Percentiles rank a stretch among this genome's conserved stretches.
Evolutionary conservation across 2,888 invertebrate genomes (phyloP).

Genomic region (Sarcophaga carnaria): DNA sequence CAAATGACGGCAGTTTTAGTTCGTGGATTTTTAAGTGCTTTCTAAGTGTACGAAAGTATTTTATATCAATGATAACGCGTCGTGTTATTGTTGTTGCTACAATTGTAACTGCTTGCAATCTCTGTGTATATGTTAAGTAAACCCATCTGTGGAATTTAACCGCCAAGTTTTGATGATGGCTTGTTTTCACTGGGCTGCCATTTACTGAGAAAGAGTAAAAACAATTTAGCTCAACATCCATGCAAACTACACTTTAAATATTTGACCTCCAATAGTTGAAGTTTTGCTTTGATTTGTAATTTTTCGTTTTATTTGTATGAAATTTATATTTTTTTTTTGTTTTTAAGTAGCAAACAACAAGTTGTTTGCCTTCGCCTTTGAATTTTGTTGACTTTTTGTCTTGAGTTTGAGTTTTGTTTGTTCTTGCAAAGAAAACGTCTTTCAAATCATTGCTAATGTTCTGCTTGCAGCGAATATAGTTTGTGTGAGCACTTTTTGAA

Average conservation of each 20-base stretch:
- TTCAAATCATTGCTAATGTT: background rate
- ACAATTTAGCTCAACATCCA: conserved; percentile 4
- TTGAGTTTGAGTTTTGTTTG: conserved; percentile 15
- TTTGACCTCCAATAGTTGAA: conserved; percentile 21
- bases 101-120: background rate
- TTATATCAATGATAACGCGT: conserved; percentile 23
- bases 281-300: conserved; percentile 1
- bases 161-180: conserved; percentile 26
- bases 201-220: background rate
- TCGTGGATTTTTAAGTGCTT: conserved; percentile 61
- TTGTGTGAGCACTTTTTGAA: too few relatives aligned
- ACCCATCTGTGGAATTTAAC: conserved; percentile 36
- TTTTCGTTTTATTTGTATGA: background rate
- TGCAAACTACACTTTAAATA: conserved; percentile 47
- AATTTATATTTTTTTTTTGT: background rate
- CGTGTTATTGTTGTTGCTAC: conserved; percentile 15
- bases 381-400: conserved; percentile 26
- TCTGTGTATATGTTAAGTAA: background rate
- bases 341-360: conserved; percentile 9
- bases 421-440: background rate
- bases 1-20: conserved; percentile 36
- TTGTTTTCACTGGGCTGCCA: conserved; percentile 12
- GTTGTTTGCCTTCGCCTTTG: background rate
- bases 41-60: conserved; percentile 45
- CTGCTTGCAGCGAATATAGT: conserved; percentile 23